Percentiles rank a stretch among this genome's conserved stretches.
Conservation (phyloP, 1,140 invertebrate genomes). For the Danaus melanippus region DNA sequence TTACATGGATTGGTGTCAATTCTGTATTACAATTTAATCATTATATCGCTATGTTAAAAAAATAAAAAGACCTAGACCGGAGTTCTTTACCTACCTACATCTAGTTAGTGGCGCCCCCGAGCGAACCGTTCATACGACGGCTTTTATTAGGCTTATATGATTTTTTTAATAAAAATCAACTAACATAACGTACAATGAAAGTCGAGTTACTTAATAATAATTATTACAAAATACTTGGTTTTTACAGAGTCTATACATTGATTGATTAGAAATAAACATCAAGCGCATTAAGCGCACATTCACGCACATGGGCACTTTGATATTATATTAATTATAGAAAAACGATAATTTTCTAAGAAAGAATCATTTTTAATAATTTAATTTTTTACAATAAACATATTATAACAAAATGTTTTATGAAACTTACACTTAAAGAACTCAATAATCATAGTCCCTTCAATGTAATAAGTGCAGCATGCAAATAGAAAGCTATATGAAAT, state of each 20-base stretch:
- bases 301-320: slow-evolving; percentile 1
- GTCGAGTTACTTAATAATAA: slow-evolving; percentile 32
- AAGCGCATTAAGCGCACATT: slow-evolving; percentile 10
- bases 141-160: slow-evolving; percentile 31
- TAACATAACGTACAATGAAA: slow-evolving; percentile 35
- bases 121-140: slow-evolving; percentile 7
- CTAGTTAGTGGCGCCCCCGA: slow-evolving; percentile 21
- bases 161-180: slow-evolving; percentile 34
- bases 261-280: slow-evolving; percentile 41
- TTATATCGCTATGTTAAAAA: slow-evolving; percentile 37
- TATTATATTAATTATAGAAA: slow-evolving; percentile 21
- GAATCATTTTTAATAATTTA: slow-evolving; percentile 49
- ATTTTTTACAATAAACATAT: slow-evolving; percentile 52
- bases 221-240: slow-evolving; percentile 46
- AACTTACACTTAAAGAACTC: slow-evolving; percentile 45
- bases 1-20: slow-evolving; percentile 31
- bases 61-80: slow-evolving; percentile 50
- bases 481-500: slow-evolving; percentile 8
- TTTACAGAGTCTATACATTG: slow-evolving; percentile 49
- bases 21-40: slow-evolving; percentile 22
- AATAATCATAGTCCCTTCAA: slow-evolving; percentile 11
- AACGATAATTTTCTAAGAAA: slow-evolving; percentile 35
- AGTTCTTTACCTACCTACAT: slow-evolving; percentile 40
- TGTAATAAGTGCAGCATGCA: not conserved
- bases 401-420: slow-evolving; percentile 48